phyloP scores from a whole-genome alignment of 2,797 vertebrate genomes.

The Leucoraja ocellata region DNA sequence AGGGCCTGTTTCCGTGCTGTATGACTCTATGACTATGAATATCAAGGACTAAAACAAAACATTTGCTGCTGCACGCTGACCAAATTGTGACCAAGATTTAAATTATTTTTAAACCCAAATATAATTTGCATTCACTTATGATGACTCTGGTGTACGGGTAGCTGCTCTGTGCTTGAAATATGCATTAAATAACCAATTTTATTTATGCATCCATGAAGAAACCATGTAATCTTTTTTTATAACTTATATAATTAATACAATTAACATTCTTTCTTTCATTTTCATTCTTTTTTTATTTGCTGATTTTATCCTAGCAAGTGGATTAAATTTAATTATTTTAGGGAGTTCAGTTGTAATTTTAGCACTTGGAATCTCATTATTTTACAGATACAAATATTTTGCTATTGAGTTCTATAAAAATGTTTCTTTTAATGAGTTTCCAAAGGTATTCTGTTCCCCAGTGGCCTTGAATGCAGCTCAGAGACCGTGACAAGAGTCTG shows the following conservation, averaged over 20 bases:
- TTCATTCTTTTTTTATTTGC: neutral
- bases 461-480: neutral
- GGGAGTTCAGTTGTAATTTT: neutral
- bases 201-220: neutral
- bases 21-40: no score
- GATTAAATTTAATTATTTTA: neutral
- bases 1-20: no score
- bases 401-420: neutral
- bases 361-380: neutral
- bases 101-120: neutral
- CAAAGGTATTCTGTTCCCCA: neutral
- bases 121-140: neutral
- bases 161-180: neutral
- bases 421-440: neutral
- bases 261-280: neutral
- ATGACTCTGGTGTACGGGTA: neutral
- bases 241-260: neutral
- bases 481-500: neutral
- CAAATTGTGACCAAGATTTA: neutral
- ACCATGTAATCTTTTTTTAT: neutral
- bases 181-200: neutral
- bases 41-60: no score
- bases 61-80: no score
- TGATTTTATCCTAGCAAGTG: neutral
- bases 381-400: neutral